Evolutionary conservation across 2,113 vertebrate genomes (phyloP), one percentile per base, ranked within the genome.

Genomic region (Syrrhaptes paradoxus): DNA sequence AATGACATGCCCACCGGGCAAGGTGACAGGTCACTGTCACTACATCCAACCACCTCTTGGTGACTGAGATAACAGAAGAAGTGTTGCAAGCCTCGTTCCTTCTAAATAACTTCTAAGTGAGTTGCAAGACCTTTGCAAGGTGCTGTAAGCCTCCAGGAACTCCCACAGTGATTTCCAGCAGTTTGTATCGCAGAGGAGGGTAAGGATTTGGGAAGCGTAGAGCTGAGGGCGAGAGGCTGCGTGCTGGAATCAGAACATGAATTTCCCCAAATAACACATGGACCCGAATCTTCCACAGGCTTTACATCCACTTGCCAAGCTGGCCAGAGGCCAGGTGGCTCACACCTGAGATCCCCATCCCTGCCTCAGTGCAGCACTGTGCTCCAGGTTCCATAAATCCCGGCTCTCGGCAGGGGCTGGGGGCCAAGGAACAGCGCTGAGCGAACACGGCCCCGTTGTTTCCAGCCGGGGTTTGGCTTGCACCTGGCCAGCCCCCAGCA

Each of bases 1-100:
- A 41, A 8, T 0, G 1, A 34, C 2, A 1, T 25, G 31, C 16
- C 57, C 17, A 10, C 7, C 0, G 3, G 63, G 24, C 76, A 58
- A 52, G 20, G 24, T 4, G 36, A 46, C 38, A 43, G 7, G 15
- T 25, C 66, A 49, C 32, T 32, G 15, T 21, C 66, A 43, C 32
- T 28, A 36, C 24, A 28, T 32, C 34, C 43, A 63, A 85, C 57
- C 29, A 22, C 75, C 74, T 43, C 74, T 7, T 21, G 13, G 32
- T 9, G 32, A 74, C 41, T 6, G 13, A 0, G 36, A 58, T 14
- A 48, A 46, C 19, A n/a, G 45, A 21, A 43, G 51, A 72, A 48
- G 18, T 9, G 26, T 25, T 19, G 3, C 17, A 17, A 41, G 22
- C 8, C 48, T 59, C 22, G 17, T 19, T n/a, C 41, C n/a, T 87